phyloP scores from a whole-genome alignment of 2,888 invertebrate genomes.

The Drosophila dives region DNA sequence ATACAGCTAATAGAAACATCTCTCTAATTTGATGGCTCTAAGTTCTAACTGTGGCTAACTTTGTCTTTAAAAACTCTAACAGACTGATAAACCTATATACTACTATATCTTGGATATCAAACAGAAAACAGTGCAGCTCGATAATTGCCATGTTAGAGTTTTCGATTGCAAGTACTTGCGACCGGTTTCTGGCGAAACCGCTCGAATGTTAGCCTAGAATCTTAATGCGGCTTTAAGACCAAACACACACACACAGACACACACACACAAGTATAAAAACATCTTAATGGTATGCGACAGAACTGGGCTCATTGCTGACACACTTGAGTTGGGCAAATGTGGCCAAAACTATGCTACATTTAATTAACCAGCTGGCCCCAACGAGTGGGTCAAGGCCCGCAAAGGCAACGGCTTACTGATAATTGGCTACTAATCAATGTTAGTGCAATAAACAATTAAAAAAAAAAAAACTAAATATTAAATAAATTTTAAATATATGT shows the following conservation, averaged over 20 bases:
- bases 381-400: conserved; percentile 43
- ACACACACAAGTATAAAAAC: conserved; percentile 5
- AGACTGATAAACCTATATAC: too few species aligned
- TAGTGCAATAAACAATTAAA: background rate
- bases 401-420: conserved; percentile 1
- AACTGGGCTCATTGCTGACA: conserved; percentile 31
- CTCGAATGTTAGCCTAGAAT: conserved; percentile 53
- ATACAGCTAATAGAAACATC: too few species aligned
- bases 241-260: conserved; percentile 6
- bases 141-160: conserved; percentile 31
- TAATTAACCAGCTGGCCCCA: conserved; percentile 9
- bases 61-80: too few species aligned
- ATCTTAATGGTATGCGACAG: conserved; percentile 22
- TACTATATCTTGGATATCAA: too few species aligned
- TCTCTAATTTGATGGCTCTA: too few species aligned
- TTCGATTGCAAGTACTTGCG: conserved; percentile 1
- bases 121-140: background rate
- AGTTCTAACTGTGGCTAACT: too few species aligned
- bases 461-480: background rate
- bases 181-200: conserved; percentile 44
- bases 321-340: conserved; percentile 42
- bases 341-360: conserved; percentile 32
- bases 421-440: conserved; percentile 16
- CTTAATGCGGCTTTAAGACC: conserved; percentile 32
- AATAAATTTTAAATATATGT: too few species aligned